Conservation (phyloP, 2,888 invertebrate genomes). For the Euzophera pinguis region DNA sequence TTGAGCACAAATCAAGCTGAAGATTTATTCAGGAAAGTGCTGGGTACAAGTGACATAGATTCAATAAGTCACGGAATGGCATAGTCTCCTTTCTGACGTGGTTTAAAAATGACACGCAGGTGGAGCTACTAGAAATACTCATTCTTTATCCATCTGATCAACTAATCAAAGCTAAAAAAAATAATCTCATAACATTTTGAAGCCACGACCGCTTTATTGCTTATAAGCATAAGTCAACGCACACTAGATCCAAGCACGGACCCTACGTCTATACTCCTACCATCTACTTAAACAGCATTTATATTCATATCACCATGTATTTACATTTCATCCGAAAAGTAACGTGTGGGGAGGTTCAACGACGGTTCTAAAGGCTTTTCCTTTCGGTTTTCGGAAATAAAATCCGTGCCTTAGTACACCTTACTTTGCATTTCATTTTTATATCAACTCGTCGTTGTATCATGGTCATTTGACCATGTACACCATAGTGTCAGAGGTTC, state of each 20-base stretch:
- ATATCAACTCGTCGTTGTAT: background rate
- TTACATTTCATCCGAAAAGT: constrained; percentile 69
- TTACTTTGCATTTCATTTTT: constrained; percentile 20
- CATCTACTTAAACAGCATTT: constrained; percentile 71
- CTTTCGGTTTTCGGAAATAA: constrained; percentile 30
- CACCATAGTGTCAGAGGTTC: too few relatives aligned
- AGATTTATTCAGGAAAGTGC: too few relatives aligned
- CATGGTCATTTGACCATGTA: too few relatives aligned
- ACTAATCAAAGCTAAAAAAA: too few relatives aligned
- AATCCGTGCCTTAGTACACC: constrained; percentile 25
- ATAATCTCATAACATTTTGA: constrained; percentile 3
- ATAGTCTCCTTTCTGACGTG: too few relatives aligned
- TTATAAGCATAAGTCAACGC: constrained; percentile 11
- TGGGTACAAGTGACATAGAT: too few relatives aligned
- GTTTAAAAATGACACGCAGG: too few relatives aligned
- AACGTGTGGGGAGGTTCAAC: constrained; percentile 38
- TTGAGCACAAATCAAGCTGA: too few relatives aligned
- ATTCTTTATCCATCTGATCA: too few relatives aligned
- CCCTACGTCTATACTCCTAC: constrained; percentile 48
- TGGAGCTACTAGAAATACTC: too few relatives aligned
- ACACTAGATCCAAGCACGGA: constrained; percentile 17
- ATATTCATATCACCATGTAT: constrained; percentile 76
- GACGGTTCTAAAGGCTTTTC: constrained; percentile 29
- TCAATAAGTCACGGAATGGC: too few relatives aligned
- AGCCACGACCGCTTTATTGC: constrained; percentile 4